phyloP scores from a whole-genome alignment of 1,140 invertebrate genomes.

The Drosophila pruinosa region DNA sequence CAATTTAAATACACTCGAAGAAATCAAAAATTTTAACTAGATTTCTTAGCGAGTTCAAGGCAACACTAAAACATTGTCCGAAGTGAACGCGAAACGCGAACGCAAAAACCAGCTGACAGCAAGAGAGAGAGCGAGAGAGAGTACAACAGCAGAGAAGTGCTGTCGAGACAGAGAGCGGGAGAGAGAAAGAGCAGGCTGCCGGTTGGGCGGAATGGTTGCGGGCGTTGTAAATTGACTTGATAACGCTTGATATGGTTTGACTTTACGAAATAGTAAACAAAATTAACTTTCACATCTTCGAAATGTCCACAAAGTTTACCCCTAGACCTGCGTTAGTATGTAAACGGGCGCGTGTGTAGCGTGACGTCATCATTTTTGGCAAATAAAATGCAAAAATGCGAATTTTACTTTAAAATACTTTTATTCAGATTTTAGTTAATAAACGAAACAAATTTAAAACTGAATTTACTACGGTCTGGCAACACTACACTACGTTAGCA shows the following conservation, averaged over 20 bases:
- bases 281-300: slow-evolving; percentile 10
- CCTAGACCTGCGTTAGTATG: not conserved
- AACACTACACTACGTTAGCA: not conserved
- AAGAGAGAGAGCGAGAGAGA: slow-evolving; percentile 10
- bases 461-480: slow-evolving; percentile 11
- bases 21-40: slow-evolving; percentile 54
- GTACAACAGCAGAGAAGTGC: not conserved
- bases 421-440: not conserved
- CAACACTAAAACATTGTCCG: slow-evolving; percentile 50
- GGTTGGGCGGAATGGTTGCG: not conserved
- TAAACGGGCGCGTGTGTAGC: not conserved
- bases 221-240: slow-evolving; percentile 8
- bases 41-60: slow-evolving; percentile 52
- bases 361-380: slow-evolving; percentile 17
- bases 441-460: not conserved
- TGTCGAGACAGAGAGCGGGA: not conserved
- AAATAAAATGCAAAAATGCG: slow-evolving; percentile 8
- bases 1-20: slow-evolving; percentile 41
- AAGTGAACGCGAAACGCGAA: slow-evolving; percentile 59
- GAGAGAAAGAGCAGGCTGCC: not conserved
- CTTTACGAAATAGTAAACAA: slow-evolving; percentile 1
- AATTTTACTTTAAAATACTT: not conserved
- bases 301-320: not conserved
- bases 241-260: slow-evolving; percentile 12
- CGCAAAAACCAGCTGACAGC: slow-evolving; percentile 66